Evolutionary conservation across 2,113 vertebrate species (phyloP).

Genomic region (Phaethon lepturus): DNA sequence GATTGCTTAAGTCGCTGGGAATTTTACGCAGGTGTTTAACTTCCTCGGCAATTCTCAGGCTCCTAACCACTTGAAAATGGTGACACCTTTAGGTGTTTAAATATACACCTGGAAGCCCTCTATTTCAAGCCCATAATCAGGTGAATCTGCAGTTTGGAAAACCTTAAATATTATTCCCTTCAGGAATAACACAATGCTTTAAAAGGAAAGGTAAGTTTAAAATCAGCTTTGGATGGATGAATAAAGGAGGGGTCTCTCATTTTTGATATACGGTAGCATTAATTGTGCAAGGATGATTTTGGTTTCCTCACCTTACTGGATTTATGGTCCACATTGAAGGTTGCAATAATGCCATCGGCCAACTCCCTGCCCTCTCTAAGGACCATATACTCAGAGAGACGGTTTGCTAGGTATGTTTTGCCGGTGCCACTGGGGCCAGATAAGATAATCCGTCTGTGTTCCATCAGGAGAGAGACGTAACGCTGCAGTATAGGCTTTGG

Average conservation of each 20-base stretch:
- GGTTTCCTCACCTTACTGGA: constrained; percentile 89
- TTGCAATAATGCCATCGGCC: constrained; percentile 86
- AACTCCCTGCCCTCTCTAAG: constrained; percentile 85
- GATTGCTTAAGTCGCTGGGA: not conserved
- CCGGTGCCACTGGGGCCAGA: constrained; percentile 95
- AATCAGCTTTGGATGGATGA: not conserved
- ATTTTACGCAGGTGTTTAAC: not conserved
- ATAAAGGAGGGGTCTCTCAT: not conserved
- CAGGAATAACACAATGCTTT: accelerated
- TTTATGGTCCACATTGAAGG: constrained; percentile 97
- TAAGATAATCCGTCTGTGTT: constrained; percentile 92
- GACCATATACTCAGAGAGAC: constrained; percentile 88
- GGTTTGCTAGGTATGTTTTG: constrained; percentile 93
- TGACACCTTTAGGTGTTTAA: not conserved
- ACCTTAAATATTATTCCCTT: not conserved
- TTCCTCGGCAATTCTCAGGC: not conserved
- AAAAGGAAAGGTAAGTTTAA: not conserved
- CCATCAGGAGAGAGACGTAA: constrained; percentile 89
- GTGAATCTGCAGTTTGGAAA: not conserved
- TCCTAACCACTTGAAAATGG: not conserved
- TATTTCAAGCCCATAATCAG: not conserved
- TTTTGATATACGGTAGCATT: accelerated
- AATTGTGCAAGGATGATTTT: no score
- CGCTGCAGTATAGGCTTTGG: constrained; percentile 95
- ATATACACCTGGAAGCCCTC: not conserved